Evolutionary conservation across 2,113 vertebrate genomes (phyloP), one percentile per base, ranked within the genome.

Genomic region (Leptobrachium ailaonicum): DNA sequence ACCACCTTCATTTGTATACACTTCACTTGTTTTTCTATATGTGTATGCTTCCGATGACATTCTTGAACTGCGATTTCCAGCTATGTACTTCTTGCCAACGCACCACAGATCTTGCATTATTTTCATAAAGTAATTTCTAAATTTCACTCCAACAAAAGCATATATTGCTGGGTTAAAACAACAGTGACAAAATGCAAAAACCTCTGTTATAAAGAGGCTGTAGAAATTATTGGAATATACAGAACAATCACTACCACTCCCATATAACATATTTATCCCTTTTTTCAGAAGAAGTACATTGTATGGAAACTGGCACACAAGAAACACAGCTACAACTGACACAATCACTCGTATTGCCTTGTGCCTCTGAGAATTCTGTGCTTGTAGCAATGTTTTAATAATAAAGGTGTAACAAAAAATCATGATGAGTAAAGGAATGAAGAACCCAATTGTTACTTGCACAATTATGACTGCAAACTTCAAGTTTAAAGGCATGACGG

Each of bases 161-260:
- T 99, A 99, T 14, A 99, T 92, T 66, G 97, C 84, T 0, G 97
- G 97, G 88, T 99, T 98, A 63, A 97, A 88, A 20, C 96, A 96
- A 85, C 96, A 96, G 84, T 95, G 97, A 81, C 98, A 90, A 86
- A 96, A 97, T 9, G 97, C 96, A 69, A 97, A 5, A 13, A 88
- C 90, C 86, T 95, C 90, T 0, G 94, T 91, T 71, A 89, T 6
- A 0, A 43, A 88, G 58, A 76, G 83, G 0, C 73, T 64, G 9
- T 90, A 88, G 2, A 77, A 3, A 40, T 88, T 32, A 1, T 2
- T 2, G 0, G 88, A 87, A 0, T 76, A 83, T 0, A 0, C 0
- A 0, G 13, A 2, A 76, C 97, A 98, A 0, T 60, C 1, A 3
- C 83, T 86, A 76, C 45, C 20, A 0, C 8, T 0, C 0, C 56